Conservation (phyloP, 1,140 invertebrate genomes). For the Daktulosphaira vitifoliae region DNA sequence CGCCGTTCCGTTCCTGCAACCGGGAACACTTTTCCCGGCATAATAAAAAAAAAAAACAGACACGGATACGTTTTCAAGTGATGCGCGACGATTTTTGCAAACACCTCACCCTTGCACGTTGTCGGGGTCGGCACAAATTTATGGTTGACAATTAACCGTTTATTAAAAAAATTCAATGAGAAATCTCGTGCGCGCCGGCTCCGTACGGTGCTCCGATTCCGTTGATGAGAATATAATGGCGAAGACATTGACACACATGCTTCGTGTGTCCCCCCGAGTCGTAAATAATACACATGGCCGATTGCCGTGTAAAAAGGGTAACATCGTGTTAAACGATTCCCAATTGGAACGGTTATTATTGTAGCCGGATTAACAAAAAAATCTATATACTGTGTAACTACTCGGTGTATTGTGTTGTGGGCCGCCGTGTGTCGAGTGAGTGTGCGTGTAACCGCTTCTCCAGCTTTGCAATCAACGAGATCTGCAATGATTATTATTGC, state of each 20-base stretch:
- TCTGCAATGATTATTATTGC: too few relatives aligned
- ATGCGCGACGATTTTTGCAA: constrained; percentile 32
- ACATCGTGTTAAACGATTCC: constrained; percentile 33
- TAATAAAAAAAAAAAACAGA: too few relatives aligned
- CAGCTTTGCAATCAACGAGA: too few relatives aligned
- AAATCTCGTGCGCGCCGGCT: neutral
- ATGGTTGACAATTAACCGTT: constrained; percentile 34
- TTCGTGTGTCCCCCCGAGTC: neutral
- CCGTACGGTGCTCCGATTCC: too few relatives aligned
- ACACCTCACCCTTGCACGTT: neutral
- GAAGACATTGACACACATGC: constrained; percentile 9
- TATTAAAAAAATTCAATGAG: constrained; percentile 21
- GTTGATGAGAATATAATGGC: constrained; percentile 30
- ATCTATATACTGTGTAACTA: too few relatives aligned
- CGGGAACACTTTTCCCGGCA: too few relatives aligned
- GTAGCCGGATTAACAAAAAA: too few relatives aligned
- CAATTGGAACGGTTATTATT: constrained; percentile 34
- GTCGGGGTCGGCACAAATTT: constrained; percentile 9
- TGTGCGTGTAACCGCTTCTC: too few relatives aligned
- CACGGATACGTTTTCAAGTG: constrained; percentile 19
- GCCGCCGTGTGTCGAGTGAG: too few relatives aligned
- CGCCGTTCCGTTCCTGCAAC: too few relatives aligned
- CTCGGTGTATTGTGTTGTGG: too few relatives aligned
- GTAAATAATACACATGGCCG: constrained; percentile 19
- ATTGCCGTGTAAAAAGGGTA: constrained; percentile 32